phyloP scores from a whole-genome alignment of 1,140 invertebrate genomes.

The Brachionus angularis region DNA sequence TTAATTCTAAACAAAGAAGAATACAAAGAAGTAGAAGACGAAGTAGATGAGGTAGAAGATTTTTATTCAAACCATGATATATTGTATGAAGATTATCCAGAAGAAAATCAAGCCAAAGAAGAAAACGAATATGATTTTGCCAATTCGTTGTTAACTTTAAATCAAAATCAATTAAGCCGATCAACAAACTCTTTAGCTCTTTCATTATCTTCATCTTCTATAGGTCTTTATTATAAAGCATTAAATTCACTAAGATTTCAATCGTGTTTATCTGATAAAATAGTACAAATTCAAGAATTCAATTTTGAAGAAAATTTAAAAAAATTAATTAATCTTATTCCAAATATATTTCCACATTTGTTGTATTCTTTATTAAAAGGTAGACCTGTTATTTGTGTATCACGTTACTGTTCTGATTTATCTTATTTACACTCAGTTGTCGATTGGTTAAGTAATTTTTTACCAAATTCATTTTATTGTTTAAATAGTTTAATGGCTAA shows the following conservation, averaged over 20 bases:
- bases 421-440: neutral
- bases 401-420: neutral
- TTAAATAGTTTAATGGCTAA: neutral
- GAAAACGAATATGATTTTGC: constrained; percentile 44
- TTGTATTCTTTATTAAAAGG: constrained; percentile 41
- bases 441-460: constrained; percentile 22
- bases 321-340: constrained; percentile 6
- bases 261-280: constrained; percentile 20
- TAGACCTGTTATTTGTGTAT: constrained; percentile 16
- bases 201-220: neutral
- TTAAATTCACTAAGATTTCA: constrained; percentile 6
- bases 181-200: constrained; percentile 18
- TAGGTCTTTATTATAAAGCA: constrained; percentile 14
- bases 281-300: constrained; percentile 30
- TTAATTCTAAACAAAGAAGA: too few relatives aligned
- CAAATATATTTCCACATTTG: constrained; percentile 1
- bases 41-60: neutral
- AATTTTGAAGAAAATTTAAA: constrained; percentile 40
- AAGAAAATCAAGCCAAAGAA: neutral
- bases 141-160: constrained; percentile 14
- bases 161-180: neutral
- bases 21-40: neutral
- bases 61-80: constrained; percentile 2
- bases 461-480: constrained; percentile 43
- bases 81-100: constrained; percentile 17